Conservation (phyloP, 1,140 invertebrate species). For the Zaprionus lachaisei region DNA sequence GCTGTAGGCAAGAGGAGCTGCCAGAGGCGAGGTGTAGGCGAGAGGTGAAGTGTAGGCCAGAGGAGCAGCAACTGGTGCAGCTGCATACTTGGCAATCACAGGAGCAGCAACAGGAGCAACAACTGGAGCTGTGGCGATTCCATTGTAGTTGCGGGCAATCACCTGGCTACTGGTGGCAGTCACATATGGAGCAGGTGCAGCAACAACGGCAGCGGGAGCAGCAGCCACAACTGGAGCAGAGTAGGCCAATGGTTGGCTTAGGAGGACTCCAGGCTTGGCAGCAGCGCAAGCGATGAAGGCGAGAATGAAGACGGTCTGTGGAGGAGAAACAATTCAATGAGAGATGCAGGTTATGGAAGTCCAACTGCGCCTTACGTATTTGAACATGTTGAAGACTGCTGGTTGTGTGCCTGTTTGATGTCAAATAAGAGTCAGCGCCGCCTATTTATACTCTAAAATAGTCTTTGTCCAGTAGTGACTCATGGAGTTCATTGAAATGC, state of each 20-base stretch:
- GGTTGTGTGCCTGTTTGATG: slow-evolving; percentile 47
- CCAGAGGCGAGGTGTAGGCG: slow-evolving; percentile 36
- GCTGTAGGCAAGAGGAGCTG: slow-evolving; percentile 26
- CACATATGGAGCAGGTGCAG: slow-evolving; percentile 75
- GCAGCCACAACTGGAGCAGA: slow-evolving; percentile 71
- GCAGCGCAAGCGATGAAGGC: slow-evolving; percentile 71
- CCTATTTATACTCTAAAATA: slow-evolving; percentile 45
- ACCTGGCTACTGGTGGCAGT: slow-evolving; percentile 85
- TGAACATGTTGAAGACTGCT: slow-evolving; percentile 61
- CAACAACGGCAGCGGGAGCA: slow-evolving; percentile 63
- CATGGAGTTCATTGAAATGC: slow-evolving; percentile 60
- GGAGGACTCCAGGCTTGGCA: slow-evolving; percentile 73
- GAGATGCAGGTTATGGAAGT: background rate
- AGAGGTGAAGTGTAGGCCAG: slow-evolving; percentile 9
- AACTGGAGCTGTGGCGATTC: slow-evolving; percentile 70
- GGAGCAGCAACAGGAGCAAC: slow-evolving; percentile 62
- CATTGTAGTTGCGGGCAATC: slow-evolving; percentile 85
- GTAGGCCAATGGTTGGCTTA: slow-evolving; percentile 49
- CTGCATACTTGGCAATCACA: slow-evolving; percentile 41
- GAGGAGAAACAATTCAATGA: background rate
- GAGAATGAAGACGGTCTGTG: slow-evolving; percentile 71
- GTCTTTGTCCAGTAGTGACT: slow-evolving; percentile 35
- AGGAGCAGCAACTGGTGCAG: slow-evolving; percentile 38
- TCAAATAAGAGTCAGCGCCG: slow-evolving; percentile 2
- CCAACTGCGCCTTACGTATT: slow-evolving; percentile 55